A percentile compares a stretch with the other conserved stretches of the same genome.
Evolutionary conservation across 2,888 invertebrate species (phyloP).

Genomic region (Stenotaenia linearis): DNA sequence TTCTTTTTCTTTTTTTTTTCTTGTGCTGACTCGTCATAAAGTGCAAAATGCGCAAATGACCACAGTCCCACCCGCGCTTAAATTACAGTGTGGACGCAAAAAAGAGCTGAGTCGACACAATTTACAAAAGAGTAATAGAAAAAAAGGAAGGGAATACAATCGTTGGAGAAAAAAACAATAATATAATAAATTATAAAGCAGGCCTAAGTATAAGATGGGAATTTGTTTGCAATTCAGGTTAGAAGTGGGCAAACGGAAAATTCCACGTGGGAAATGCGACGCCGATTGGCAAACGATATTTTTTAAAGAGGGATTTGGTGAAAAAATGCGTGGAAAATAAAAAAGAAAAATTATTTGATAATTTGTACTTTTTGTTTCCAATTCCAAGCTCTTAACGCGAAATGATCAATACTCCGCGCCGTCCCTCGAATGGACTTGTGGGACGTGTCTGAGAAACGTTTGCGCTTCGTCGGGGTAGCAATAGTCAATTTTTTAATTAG

Average conservation of each 20-base stretch:
- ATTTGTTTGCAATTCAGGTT: neutral
- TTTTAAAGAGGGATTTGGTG: neutral
- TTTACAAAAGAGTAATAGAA: constrained; percentile 1
- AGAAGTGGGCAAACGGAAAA: neutral
- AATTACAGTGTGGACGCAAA: constrained; percentile 19
- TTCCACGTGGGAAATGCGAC: neutral
- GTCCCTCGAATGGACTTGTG: neutral
- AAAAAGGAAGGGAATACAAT: neutral
- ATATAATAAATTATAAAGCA: constrained; percentile 7
- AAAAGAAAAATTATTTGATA: neutral
- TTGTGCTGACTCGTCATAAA: constrained; percentile 11
- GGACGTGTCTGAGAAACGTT: neutral
- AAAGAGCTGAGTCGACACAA: constrained; percentile 13
- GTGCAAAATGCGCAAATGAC: constrained; percentile 19
- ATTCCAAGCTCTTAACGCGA: neutral
- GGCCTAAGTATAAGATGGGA: neutral
- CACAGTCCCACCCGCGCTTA: constrained; percentile 15
- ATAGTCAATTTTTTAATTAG: constrained; percentile 19
- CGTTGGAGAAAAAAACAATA: neutral
- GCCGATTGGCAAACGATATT: neutral
- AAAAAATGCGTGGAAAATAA: neutral
- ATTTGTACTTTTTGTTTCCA: neutral
- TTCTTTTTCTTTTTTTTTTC: neutral
- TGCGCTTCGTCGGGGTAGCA: neutral
- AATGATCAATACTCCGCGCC: neutral